These are phyloP conservation scores for Cotesia typhae DNA, from an alignment of 1,140 invertebrate genomes.

Conservation along the genomic window DNA sequence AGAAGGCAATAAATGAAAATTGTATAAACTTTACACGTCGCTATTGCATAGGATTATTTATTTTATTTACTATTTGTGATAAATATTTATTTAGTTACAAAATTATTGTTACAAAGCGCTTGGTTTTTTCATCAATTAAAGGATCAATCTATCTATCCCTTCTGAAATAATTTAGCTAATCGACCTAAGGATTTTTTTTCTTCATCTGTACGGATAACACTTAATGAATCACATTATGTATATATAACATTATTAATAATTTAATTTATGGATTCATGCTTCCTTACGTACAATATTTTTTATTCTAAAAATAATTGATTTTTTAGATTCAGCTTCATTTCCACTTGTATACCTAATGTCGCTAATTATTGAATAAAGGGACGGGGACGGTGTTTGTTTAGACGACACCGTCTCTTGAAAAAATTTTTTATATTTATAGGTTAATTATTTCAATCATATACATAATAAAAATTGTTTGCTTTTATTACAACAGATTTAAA, in stretches of 20 bases:
- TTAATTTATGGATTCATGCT: slow-evolving; percentile 32
- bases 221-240: slow-evolving; percentile 35
- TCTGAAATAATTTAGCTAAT: slow-evolving; percentile 27
- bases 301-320: slow-evolving; percentile 38
- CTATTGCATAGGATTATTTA: slow-evolving; percentile 18
- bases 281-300: slow-evolving; percentile 36
- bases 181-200: slow-evolving; percentile 26
- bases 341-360: slow-evolving; percentile 23
- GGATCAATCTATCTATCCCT: slow-evolving; percentile 31
- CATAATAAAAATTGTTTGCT: not conserved
- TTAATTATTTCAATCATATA: slow-evolving; percentile 3
- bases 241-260: slow-evolving; percentile 23
- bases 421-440: not conserved
- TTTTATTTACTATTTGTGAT: slow-evolving; percentile 39
- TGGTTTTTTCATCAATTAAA: slow-evolving; percentile 30
- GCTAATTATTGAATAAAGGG: slow-evolving; percentile 37
- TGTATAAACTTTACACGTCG: not conserved
- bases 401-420: slow-evolving; percentile 31
- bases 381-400: slow-evolving; percentile 40
- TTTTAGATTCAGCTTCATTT: slow-evolving; percentile 33
- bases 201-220: slow-evolving; percentile 15
- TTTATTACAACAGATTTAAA: not conserved
- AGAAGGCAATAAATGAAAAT: slow-evolving; percentile 3
- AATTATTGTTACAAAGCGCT: slow-evolving; percentile 44
- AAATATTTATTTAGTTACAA: slow-evolving; percentile 39